Conservation (phyloP, 2,888 invertebrate genomes). For the Asteroscopus sphinx region DNA sequence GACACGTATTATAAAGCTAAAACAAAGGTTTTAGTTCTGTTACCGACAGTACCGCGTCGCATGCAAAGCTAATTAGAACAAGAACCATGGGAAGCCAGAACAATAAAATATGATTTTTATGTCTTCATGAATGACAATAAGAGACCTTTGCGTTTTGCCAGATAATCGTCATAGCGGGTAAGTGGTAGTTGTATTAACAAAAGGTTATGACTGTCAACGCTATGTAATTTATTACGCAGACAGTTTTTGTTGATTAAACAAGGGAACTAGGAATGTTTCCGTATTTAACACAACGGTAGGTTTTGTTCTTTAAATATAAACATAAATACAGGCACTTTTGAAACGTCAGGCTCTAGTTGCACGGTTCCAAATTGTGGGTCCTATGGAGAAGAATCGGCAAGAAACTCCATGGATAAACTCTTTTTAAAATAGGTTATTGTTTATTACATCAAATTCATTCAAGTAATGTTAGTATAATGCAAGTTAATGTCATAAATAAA, state of each 20-base stretch:
- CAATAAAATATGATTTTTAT: constrained; percentile 57
- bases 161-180: constrained; percentile 48
- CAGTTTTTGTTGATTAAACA: constrained; percentile 16
- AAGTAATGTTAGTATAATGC: no score
- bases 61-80: constrained; percentile 57
- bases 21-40: constrained; percentile 1
- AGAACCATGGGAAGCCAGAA: constrained; percentile 60
- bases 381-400: no score
- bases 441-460: no score
- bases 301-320: no score
- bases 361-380: no score
- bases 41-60: constrained; percentile 38
- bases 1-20: no score
- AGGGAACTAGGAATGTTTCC: background rate
- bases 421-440: no score
- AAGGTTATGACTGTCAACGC: constrained; percentile 41
- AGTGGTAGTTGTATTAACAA: constrained; percentile 17
- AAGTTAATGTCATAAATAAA: no score
- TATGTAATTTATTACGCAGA: constrained; percentile 19
- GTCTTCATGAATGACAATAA: constrained; percentile 37
- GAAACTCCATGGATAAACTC: no score
- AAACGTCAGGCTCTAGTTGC: no score
- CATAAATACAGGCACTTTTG: no score
- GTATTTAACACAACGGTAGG: no score
- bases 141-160: constrained; percentile 50